A percentile compares a stretch with the other conserved stretches of the same genome.
phyloP scores from a whole-genome alignment of 2,888 invertebrate genomes.

The Drosophila koepferae region DNA sequence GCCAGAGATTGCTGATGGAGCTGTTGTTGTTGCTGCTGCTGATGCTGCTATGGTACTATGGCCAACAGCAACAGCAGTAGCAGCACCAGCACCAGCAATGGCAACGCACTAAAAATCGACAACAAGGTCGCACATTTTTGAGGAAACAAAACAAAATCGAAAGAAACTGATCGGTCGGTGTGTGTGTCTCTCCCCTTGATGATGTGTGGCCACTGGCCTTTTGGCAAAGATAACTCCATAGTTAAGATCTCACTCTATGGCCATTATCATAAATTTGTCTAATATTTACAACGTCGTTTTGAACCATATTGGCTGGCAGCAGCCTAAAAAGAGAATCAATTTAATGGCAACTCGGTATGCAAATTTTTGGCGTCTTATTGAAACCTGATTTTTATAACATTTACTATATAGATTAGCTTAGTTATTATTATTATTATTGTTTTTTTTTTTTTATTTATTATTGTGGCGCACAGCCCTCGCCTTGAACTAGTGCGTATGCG shows the following conservation, averaged over 20 bases:
- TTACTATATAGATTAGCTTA: conserved; percentile 45
- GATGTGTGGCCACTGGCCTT: background rate
- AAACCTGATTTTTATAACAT: conserved; percentile 45
- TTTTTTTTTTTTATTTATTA: conserved; percentile 14
- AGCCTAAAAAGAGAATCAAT: conserved; percentile 33
- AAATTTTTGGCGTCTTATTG: conserved; percentile 42
- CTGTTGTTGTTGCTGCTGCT: conserved; percentile 2
- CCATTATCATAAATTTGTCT: conserved; percentile 7
- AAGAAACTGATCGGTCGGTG: conserved; percentile 45
- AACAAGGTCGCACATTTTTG: conserved; percentile 63
- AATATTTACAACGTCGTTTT: conserved; percentile 38
- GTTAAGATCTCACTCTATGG: conserved; percentile 1
- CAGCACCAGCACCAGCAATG: conserved; percentile 41
- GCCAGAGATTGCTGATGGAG: conserved; percentile 13
- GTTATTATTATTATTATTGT: conserved; percentile 14
- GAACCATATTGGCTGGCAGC: conserved; percentile 14
- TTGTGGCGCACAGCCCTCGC: conserved; percentile 31
- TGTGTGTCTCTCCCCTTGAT: conserved; percentile 21
- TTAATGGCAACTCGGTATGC: conserved; percentile 36
- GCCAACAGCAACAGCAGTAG: conserved; percentile 45
- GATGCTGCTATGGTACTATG: conserved; percentile 16
- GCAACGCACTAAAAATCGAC: conserved; percentile 65
- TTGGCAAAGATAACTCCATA: background rate
- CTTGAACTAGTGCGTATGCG: conserved; percentile 71
- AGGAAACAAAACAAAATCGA: conserved; percentile 70